Base-by-base conservation (phyloP, 2,797 vertebrate species). In the Eulemur coronatus region DNA sequence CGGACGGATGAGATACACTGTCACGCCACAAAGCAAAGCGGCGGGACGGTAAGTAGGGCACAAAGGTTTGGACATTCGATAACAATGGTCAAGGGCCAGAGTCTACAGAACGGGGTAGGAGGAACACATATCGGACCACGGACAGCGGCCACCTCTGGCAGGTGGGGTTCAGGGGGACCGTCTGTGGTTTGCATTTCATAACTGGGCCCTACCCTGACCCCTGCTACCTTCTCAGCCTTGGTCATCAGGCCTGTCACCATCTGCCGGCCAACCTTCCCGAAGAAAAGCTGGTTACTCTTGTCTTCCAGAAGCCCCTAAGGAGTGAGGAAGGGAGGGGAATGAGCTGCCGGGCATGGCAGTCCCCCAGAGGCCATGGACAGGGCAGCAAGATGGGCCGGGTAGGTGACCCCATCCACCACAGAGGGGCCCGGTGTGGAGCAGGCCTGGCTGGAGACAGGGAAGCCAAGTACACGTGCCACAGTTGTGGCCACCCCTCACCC, bases 181-280 rank as follows among this genome's bases (percentile, higher is more conserved):
- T 26, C 61, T 8, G 18, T 1, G 4, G 18, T 46, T 43, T 48
- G 30, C 28, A 24, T 50, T 70, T 78, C 50, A 7, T 35, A 50
- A 46, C 1, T 5, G 2, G 61, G 4, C 18, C 65, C 9, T 20
- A 33, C 10, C 55, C 35, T 1, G 0, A 0, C 7, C 48, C 28
- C n/a, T 0, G 5, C 52, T 99, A 99, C 99, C 99, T 99, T 99
- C 97, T 99, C 99, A 69, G 99, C 99, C 97, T 99, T 99, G 96
- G 99, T 99, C 99, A 99, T 99, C 80, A 99, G 98, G 91, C 99
- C 99, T 26, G 98, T 98, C 97, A 99, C 99, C 99, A 99, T 99
- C 98, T 99, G 99, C 97, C 99, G 99, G 91, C 99, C 99, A 9
- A 99, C 99, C 97, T 99, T 99, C 98, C 99, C 99, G 95, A 99